These are phyloP conservation scores for Tachyglossus aculeatus DNA, from an alignment of 2,797 vertebrate species.

Conservation along the genomic window DNA sequence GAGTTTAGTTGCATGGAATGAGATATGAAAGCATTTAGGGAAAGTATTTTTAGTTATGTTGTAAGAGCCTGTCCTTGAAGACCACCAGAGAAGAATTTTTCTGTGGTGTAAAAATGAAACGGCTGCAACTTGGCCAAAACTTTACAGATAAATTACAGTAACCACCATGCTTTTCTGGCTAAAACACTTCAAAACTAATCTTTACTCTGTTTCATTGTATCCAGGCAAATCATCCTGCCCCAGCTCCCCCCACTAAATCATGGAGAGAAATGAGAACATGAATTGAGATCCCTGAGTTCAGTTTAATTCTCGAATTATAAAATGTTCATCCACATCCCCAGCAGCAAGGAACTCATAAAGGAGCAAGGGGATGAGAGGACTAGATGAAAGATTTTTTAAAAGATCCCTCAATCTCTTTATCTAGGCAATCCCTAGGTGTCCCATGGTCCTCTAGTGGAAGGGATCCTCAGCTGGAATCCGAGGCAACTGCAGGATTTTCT, in stretches of 20 bases:
- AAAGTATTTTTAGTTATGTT: constrained; percentile 20
- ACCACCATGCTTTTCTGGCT: constrained; percentile 10
- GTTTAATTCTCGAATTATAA: constrained; percentile 24
- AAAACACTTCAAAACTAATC: constrained; percentile 24
- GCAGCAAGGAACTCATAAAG: constrained; percentile 43
- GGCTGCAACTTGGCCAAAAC: background rate
- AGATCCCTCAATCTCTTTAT: constrained; percentile 74
- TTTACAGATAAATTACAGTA: background rate
- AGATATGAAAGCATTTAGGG: constrained; percentile 15
- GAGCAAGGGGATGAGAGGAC: constrained; percentile 45
- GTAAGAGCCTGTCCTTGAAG: constrained; percentile 31
- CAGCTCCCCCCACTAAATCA: constrained; percentile 28
- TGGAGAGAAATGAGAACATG: constrained; percentile 43
- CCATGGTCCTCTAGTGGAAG: constrained; percentile 76
- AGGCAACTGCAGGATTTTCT: constrained; percentile 72
- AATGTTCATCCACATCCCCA: constrained; percentile 43
- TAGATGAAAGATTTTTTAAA: constrained; percentile 67
- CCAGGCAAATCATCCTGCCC: constrained; percentile 44
- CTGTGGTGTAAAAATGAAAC: constrained; percentile 17
- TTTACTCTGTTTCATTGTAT: constrained; percentile 22
- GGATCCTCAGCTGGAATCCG: constrained; percentile 72
- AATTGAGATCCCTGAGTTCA: constrained; percentile 3
- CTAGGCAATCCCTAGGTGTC: constrained; percentile 72
- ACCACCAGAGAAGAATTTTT: constrained; percentile 16
- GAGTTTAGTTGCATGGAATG: constrained; percentile 36